Evolutionary conservation across 2,888 invertebrate species (phyloP).

Genomic region (Brachypterus glaber): DNA sequence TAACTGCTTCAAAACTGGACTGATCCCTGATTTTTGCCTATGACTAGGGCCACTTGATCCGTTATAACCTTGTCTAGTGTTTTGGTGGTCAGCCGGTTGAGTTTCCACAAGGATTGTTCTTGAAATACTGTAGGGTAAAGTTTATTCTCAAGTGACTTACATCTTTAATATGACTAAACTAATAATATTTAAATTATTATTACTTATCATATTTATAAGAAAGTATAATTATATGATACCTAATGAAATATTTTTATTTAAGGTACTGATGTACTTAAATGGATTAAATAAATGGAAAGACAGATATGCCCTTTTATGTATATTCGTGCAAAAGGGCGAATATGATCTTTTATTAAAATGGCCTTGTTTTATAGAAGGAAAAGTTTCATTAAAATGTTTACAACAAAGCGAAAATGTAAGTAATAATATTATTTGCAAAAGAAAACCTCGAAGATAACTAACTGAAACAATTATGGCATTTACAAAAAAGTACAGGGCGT

Average conservation of each 20-base stretch:
- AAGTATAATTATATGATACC: background rate
- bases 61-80: too few relatives aligned
- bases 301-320: slow-evolving; percentile 58
- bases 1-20: too few relatives aligned
- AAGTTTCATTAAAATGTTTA: slow-evolving; percentile 55
- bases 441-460: background rate
- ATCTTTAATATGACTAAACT: too few relatives aligned
- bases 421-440: slow-evolving; percentile 1
- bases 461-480: slow-evolving; percentile 1
- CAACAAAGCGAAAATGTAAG: slow-evolving; percentile 31
- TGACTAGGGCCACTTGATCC: too few relatives aligned
- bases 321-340: slow-evolving; percentile 58
- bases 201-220: background rate
- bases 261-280: slow-evolving; percentile 62
- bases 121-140: too few relatives aligned
- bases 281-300: slow-evolving; percentile 71
- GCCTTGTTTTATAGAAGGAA: slow-evolving; percentile 62
- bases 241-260: slow-evolving; percentile 17
- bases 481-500: too few relatives aligned
- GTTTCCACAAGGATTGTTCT: too few relatives aligned
- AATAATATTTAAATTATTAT: slow-evolving; percentile 3
- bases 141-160: too few relatives aligned
- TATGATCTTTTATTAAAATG: slow-evolving; percentile 63
- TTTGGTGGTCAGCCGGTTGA: too few relatives aligned
- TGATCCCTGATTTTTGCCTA: too few relatives aligned